Conservation (phyloP, 2,888 invertebrate genomes). For the Tineola bisselliella region DNA sequence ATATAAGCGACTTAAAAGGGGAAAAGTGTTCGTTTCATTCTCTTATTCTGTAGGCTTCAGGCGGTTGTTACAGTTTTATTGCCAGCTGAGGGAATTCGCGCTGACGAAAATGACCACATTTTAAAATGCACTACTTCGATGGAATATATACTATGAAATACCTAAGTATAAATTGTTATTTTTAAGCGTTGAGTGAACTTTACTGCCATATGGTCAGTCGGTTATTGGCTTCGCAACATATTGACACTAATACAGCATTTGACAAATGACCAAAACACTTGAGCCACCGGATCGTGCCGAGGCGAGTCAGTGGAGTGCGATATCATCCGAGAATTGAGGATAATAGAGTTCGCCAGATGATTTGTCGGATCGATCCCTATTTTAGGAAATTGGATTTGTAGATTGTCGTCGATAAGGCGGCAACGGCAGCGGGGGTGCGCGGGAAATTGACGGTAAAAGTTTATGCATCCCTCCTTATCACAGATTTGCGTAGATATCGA, state of each 20-base stretch:
- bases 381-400: constrained; percentile 70
- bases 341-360: constrained; percentile 63
- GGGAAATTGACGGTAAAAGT: constrained; percentile 48
- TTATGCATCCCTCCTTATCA: constrained; percentile 51
- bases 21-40: constrained; percentile 13
- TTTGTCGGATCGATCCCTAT: constrained; percentile 69
- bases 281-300: neutral
- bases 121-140: neutral
- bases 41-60: constrained; percentile 9
- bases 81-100: constrained; percentile 7
- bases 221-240: neutral
- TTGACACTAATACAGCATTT: constrained; percentile 5
- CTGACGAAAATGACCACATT: constrained; percentile 9
- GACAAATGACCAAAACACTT: constrained; percentile 3
- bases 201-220: neutral
- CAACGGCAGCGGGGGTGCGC: constrained; percentile 17
- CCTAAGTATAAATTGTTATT: neutral
- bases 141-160: neutral
- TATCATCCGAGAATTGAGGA: constrained; percentile 19
- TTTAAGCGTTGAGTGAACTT: neutral
- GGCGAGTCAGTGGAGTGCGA: constrained; percentile 6
- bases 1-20: constrained; percentile 15
- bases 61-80: constrained; percentile 11
- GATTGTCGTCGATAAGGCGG: constrained; percentile 57
- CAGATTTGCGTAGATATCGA: constrained; percentile 61